phyloP scores from a whole-genome alignment of 2,797 vertebrate genomes.

The Acanthurus tractus region DNA sequence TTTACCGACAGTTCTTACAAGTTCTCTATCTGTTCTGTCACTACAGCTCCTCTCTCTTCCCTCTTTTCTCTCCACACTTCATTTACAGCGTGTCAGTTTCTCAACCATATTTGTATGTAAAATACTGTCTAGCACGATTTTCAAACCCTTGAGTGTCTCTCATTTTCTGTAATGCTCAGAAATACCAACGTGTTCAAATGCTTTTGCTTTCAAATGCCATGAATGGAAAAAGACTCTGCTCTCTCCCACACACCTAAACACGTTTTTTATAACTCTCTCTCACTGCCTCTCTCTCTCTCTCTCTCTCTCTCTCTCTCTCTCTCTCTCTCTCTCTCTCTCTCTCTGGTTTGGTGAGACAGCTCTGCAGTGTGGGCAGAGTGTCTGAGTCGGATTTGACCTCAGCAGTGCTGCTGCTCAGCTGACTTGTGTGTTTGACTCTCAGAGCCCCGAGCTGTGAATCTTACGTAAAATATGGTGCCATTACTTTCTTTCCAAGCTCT shows the following conservation, averaged over 20 bases:
- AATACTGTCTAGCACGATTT: neutral
- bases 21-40: slow-evolving; percentile 7
- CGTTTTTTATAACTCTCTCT: slow-evolving; percentile 19
- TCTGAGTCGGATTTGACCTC: slow-evolving; percentile 77
- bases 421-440: slow-evolving; percentile 70
- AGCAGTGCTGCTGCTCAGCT: slow-evolving; percentile 69
- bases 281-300: slow-evolving; percentile 20
- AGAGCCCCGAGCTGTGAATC: slow-evolving; percentile 44
- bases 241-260: slow-evolving; percentile 62
- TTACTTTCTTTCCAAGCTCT: slow-evolving; percentile 34
- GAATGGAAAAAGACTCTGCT: slow-evolving; percentile 56
- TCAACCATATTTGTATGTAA: neutral
- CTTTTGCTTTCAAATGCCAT: slow-evolving; percentile 34
- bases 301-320: too few relatives aligned
- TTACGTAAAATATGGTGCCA: slow-evolving; percentile 53
- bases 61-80: slow-evolving; percentile 2
- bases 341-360: slow-evolving; percentile 65
- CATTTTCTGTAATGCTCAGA: slow-evolving; percentile 10
- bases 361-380: slow-evolving; percentile 76
- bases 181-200: neutral
- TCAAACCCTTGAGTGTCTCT: neutral
- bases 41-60: slow-evolving; percentile 1
- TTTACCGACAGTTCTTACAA: slow-evolving; percentile 13
- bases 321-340: neutral
- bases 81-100: slow-evolving; percentile 16